These are phyloP conservation scores for Drosophila athabasca DNA, from an alignment of 1,140 invertebrate species.

Conservation along the genomic window DNA sequence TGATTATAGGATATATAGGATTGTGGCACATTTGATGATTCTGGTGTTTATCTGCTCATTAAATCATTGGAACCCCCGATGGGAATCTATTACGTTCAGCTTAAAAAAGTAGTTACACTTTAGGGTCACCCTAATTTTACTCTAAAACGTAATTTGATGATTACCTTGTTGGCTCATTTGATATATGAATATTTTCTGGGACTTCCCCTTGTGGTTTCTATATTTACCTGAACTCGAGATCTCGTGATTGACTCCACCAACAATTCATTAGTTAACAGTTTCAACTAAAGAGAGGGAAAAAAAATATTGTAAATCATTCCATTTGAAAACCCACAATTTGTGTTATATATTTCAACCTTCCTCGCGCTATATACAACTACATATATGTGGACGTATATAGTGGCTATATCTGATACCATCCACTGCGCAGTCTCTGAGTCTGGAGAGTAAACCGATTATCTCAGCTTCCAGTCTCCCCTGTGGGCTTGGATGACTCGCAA, in stretches of 20 bases:
- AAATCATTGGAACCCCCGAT: too few relatives aligned
- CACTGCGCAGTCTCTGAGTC: constrained; percentile 59
- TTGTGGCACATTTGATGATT: too few relatives aligned
- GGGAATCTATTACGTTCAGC: too few relatives aligned
- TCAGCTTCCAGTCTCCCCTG: constrained; percentile 32
- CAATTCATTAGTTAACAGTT: constrained; percentile 60
- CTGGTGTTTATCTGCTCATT: background rate
- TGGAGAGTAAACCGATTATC: constrained; percentile 47
- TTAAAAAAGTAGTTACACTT: too few relatives aligned
- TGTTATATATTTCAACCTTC: background rate
- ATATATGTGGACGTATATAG: background rate
- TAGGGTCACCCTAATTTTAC: too few relatives aligned
- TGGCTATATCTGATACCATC: background rate
- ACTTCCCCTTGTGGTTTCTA: background rate
- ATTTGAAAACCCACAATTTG: constrained; percentile 35
- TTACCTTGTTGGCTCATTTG: too few relatives aligned
- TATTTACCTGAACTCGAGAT: background rate
- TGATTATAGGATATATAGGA: too few relatives aligned
- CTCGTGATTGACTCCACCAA: constrained; percentile 25
- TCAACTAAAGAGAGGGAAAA: constrained; percentile 1
- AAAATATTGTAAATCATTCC: constrained; percentile 34
- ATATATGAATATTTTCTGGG: background rate
- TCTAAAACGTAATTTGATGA: background rate
- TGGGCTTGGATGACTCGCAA: constrained; percentile 44
- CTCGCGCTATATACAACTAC: background rate